These are phyloP conservation scores for Phaenicophaeus curvirostris DNA, from an alignment of 2,797 vertebrate genomes.

Conservation along the genomic window DNA sequence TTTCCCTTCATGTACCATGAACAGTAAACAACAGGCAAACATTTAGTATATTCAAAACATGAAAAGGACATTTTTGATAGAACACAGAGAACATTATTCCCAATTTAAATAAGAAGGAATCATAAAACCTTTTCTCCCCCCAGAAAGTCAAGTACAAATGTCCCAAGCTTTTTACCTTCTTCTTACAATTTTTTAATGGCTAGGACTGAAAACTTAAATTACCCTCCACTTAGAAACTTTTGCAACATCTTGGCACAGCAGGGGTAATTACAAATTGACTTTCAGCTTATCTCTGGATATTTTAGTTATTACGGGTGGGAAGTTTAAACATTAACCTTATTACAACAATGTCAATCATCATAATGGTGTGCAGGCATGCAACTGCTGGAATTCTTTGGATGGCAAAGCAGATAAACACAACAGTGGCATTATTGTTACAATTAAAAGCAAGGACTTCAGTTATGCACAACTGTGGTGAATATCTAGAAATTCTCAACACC, in stretches of 20 bases:
- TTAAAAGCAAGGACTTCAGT: not conserved
- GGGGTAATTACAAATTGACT: constrained; percentile 62
- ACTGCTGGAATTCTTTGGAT: constrained; percentile 54
- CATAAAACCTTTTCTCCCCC: not conserved
- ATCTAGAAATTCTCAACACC: not conserved
- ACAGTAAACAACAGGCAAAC: constrained; percentile 52
- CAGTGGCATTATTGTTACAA: constrained; percentile 3
- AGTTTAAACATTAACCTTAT: constrained; percentile 71
- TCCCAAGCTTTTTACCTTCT: not conserved
- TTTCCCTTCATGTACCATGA: constrained; percentile 34
- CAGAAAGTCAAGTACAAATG: not conserved
- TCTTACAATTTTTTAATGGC: not conserved
- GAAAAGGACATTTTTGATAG: not conserved
- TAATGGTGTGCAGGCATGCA: constrained; percentile 33
- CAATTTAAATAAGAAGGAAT: not conserved
- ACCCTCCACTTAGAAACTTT: constrained; percentile 37
- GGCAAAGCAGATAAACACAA: constrained; percentile 46
- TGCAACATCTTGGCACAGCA: constrained; percentile 49
- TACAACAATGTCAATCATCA: constrained; percentile 62
- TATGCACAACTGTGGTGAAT: not conserved
- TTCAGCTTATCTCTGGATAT: constrained; percentile 64
- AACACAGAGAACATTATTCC: not conserved
- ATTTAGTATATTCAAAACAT: constrained; percentile 12
- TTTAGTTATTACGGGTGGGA: constrained; percentile 52
- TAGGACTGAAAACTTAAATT: constrained; percentile 37